Conservation (phyloP, 2,113 vertebrate genomes). For the Ondatra zibethicus region DNA sequence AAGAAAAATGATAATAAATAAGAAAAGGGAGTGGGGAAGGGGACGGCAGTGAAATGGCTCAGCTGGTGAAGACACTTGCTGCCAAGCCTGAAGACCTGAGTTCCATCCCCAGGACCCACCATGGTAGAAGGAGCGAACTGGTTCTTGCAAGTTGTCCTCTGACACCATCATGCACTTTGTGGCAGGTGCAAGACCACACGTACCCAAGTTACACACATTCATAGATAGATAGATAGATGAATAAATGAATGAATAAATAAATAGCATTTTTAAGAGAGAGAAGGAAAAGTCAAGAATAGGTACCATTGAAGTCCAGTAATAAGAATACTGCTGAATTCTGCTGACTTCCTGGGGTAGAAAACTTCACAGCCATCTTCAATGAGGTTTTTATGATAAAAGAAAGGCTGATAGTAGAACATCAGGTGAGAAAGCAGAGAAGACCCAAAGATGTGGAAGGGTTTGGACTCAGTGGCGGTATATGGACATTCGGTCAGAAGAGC, state of each 20-base stretch:
- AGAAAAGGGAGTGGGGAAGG: not conserved
- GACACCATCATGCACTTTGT: not conserved
- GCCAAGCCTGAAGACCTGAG: not conserved
- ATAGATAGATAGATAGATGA: not conserved
- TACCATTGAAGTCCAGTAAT: not conserved
- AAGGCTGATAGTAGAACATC: not conserved
- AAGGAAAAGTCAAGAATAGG: not conserved
- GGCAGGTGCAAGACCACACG: not conserved
- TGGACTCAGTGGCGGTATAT: not conserved
- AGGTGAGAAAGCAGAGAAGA: not conserved
- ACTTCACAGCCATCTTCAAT: not conserved
- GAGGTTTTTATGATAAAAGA: not conserved
- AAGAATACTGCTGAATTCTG: conserved; percentile 10
- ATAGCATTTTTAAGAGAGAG: not conserved
- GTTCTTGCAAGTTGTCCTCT: not conserved
- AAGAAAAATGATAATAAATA: not conserved
- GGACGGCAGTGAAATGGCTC: not conserved
- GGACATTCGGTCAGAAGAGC: not conserved
- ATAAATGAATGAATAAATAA: no score
- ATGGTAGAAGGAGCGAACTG: not conserved
- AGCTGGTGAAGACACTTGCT: not conserved
- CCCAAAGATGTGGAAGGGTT: not conserved
- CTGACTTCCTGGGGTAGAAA: not conserved
- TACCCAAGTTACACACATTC: not conserved
- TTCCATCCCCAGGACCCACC: not conserved